Conservation (phyloP, 1,140 invertebrate genomes). For the Caenorhabditis tropicalis region DNA sequence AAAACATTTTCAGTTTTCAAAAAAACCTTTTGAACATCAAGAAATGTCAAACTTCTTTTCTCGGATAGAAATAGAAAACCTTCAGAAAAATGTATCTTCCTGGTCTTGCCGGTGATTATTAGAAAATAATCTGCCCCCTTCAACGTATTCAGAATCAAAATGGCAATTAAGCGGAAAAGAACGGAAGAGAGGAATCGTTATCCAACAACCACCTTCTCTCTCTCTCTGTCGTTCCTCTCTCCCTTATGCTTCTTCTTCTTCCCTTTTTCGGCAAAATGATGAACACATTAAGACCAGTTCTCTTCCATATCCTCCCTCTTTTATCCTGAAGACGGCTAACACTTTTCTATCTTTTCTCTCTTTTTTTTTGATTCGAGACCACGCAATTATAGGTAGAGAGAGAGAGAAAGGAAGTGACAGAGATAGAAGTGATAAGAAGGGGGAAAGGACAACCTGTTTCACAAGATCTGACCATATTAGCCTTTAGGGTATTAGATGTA, state of each 20-base stretch:
- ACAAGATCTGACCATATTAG: background rate
- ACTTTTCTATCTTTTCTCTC: background rate
- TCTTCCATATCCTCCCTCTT: background rate
- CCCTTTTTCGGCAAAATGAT: background rate
- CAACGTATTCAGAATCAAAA: too few species aligned
- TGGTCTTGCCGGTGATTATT: too few species aligned
- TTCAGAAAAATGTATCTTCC: too few species aligned
- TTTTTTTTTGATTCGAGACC: background rate
- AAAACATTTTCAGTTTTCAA: too few species aligned
- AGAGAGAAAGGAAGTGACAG: too few species aligned
- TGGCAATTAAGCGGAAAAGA: background rate
- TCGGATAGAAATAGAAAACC: too few species aligned
- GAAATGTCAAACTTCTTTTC: too few species aligned
- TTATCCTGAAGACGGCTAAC: background rate
- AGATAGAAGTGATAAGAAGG: background rate
- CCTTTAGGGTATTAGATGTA: background rate
- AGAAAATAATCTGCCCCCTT: too few species aligned
- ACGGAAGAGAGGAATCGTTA: background rate
- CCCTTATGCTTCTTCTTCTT: constrained; percentile 26
- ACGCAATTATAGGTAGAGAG: background rate
- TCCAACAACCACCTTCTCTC: background rate
- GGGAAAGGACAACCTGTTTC: background rate
- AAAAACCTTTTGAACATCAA: too few species aligned
- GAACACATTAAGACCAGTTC: constrained; percentile 43
- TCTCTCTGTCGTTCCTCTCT: background rate